Base-by-base conservation (phyloP, 2,113 vertebrate species). In the Petroica traversi region DNA sequence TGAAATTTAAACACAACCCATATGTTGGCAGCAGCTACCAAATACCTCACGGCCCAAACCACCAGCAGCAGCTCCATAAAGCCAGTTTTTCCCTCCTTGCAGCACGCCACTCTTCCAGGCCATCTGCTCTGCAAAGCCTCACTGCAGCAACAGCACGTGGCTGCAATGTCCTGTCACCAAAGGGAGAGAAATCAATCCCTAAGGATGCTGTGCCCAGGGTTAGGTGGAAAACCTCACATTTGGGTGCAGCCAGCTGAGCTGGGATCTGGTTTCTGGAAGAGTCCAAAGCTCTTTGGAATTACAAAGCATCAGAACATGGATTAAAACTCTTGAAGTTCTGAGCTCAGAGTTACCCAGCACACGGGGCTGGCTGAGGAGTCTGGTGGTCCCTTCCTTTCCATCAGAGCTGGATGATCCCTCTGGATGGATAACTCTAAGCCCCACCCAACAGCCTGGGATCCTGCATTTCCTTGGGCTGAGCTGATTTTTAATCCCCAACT, bases 81-180 rank as follows among this genome's bases (percentile, higher is more conserved):
- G 40, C 5, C 55, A 19, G 23, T 25, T 55, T 58, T 14, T 23
- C 10, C 22, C 22, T 82, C 38, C 28, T n/a, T 14, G 19, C 67
- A 63, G 74, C 73, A 43, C 11, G 2, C 4, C 20, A 5, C 14
- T 19, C 48, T 24, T 12, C 13, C 36, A 59, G 71, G 68, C 51
- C 66, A 36, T 24, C 34, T 74, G 68, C 73, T 74, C 31, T 18
- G 6, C 5, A 69, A 46, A 95, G 80, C 75, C 75, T 29, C 45
- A 0, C n/a, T 3, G 24, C 12, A 48, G 63, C 12, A 34, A 31
- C 55, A 38, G 3, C 55, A 9, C 0, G 0, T 1, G 1, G 23
- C 2, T 74, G 34, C 33, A 43, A 19, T 6, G 72, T 11, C 59
- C 54, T 12, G 16, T 1, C 1, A 1, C 19, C 59, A 40, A n/a